These are phyloP conservation scores for Miopithecus talapoin DNA, from an alignment of 2,797 vertebrate species.

Conservation along the genomic window DNA sequence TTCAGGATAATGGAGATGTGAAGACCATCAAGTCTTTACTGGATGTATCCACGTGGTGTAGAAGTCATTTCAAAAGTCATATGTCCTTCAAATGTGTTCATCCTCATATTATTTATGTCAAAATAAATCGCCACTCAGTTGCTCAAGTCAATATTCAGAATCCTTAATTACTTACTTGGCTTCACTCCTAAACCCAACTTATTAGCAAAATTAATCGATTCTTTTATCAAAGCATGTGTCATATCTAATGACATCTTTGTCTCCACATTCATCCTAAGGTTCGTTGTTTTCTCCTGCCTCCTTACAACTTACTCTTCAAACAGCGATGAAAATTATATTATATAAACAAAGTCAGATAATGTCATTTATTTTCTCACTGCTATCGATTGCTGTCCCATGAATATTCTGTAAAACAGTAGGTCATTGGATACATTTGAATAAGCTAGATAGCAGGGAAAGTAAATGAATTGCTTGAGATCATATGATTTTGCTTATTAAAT, in stretches of 20 bases:
- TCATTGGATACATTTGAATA: background rate
- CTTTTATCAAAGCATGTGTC: background rate
- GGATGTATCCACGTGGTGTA: fast-evolving
- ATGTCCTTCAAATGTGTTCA: background rate
- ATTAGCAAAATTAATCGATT: background rate
- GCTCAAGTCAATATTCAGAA: no score
- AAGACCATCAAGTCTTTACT: background rate
- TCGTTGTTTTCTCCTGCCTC: no score
- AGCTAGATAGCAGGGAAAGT: background rate
- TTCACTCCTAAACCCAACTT: background rate
- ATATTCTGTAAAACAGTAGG: background rate
- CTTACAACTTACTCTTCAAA: background rate
- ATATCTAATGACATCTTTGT: no score
- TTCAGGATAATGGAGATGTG: no score
- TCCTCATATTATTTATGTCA: background rate
- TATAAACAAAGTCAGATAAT: background rate
- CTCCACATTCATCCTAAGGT: background rate
- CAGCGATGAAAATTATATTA: no score
- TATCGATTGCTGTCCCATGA: background rate
- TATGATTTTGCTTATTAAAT: background rate
- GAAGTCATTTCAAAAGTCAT: background rate
- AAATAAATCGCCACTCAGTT: background rate
- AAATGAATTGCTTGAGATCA: background rate
- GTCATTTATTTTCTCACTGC: background rate
- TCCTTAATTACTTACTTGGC: background rate